phyloP scores from a whole-genome alignment of 2,797 vertebrate genomes.

The Syndactyla subalaris region DNA sequence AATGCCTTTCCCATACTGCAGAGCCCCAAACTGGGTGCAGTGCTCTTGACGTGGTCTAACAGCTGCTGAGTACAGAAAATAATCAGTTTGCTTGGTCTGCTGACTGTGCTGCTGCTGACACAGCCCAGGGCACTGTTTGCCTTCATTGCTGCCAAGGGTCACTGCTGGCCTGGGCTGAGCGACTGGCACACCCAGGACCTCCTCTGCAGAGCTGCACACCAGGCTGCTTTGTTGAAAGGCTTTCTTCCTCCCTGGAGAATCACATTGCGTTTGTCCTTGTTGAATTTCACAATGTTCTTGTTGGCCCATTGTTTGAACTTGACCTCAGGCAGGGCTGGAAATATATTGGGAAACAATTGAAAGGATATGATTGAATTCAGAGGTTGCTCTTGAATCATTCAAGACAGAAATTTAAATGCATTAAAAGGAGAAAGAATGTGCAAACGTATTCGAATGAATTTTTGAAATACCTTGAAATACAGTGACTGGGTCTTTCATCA shows the following conservation, averaged over 20 bases:
- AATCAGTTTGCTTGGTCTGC: background rate
- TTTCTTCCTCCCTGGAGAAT: background rate
- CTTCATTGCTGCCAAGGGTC: background rate
- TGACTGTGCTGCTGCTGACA: background rate
- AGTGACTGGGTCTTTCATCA: background rate
- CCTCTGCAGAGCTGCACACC: background rate
- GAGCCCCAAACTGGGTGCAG: fast-evolving
- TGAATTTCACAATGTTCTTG: conserved; percentile 9
- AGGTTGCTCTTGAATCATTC: conserved; percentile 48
- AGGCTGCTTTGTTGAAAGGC: background rate
- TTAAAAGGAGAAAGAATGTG: background rate
- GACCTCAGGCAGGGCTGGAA: conserved; percentile 25
- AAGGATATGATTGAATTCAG: conserved; percentile 25
- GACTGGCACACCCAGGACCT: background rate
- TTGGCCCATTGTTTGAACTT: background rate
- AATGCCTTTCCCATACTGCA: fast-evolving
- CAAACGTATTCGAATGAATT: background rate
- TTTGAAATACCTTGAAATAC: conserved; percentile 15
- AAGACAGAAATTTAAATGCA: conserved; percentile 28
- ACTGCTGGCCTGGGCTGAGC: background rate
- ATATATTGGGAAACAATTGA: background rate
- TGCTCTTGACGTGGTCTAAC: background rate
- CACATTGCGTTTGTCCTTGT: background rate
- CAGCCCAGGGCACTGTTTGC: background rate
- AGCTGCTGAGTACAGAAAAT: background rate